Conservation (phyloP, 1,140 invertebrate species). For the Chironomus tepperi region DNA sequence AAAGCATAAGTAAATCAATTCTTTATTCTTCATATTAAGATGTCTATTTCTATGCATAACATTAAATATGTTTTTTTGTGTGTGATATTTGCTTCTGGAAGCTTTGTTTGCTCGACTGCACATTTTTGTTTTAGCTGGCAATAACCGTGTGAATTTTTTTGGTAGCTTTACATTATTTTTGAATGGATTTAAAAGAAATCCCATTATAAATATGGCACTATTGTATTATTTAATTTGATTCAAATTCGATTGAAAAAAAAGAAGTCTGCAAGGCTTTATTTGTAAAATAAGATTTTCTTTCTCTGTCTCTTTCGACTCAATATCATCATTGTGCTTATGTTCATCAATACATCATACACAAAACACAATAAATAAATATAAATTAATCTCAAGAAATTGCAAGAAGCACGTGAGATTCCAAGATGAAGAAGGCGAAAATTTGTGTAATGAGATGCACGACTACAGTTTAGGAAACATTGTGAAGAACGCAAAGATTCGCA, state of each 20-base stretch:
- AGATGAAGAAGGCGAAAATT: background rate
- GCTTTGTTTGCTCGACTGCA: background rate
- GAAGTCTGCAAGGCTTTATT: slow-evolving; percentile 29
- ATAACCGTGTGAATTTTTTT: too few species aligned
- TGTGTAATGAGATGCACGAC: background rate
- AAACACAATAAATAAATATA: background rate
- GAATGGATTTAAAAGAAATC: too few species aligned
- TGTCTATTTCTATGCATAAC: too few species aligned
- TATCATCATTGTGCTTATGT: background rate
- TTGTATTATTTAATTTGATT: slow-evolving; percentile 33
- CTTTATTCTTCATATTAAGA: slow-evolving; percentile 33
- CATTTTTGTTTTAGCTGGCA: background rate
- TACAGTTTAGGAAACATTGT: background rate
- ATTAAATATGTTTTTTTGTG: too few species aligned
- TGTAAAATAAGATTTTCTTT: slow-evolving; percentile 16
- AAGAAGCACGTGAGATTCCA: slow-evolving; percentile 19
- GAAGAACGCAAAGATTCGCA: background rate
- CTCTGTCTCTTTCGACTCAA: background rate
- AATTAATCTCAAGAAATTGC: background rate
- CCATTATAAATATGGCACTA: too few species aligned
- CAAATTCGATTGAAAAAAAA: slow-evolving; percentile 32
- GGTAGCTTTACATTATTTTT: too few species aligned
- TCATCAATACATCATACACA: too few species aligned
- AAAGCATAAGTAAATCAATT: slow-evolving; percentile 68
- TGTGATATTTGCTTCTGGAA: background rate